Base-by-base conservation (phyloP, 2,888 invertebrate species). In the Hirtodrosophila confusa region DNA sequence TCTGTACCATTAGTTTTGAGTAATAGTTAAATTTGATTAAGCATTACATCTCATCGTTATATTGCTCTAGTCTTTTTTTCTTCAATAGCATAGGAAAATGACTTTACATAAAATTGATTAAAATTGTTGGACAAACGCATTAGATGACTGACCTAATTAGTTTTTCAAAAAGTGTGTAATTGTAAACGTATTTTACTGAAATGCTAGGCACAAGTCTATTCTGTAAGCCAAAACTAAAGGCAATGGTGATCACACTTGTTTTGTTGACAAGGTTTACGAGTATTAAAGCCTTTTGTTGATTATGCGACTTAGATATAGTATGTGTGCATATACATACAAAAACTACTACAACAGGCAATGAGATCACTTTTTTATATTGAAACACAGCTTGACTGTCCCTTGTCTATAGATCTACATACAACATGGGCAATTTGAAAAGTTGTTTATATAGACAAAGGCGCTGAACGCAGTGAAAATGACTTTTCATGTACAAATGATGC, bases 361-460 rank as follows among this genome's bases (percentile, higher is more conserved):
- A 86, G 85, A 86, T 86, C 88, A 86, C 44, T 82, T 79, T 80
- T 67, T 31, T 31, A 36, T 64, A 72, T 44, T 75, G 60, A 55
- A 73, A 69, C 53, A 48, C 64, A 50, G 55, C 56, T 50, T 12
- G 77, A 56, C 39, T 60, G 39, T 56, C 35, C 10, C 49, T 31
- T 35, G 48, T 69, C 53, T 53, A 66, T 65, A 31, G 45, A 67
- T 66, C n/a, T 50, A 35, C 17, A 17, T 17, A 17, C 17, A 1
- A 17, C 17, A 67, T 54, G 63, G 69, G 47, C 41, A 36, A 37
- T 71, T 66, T 60, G 45, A 62, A 74, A 79, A 69, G 67, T 67
- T 70, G 68, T 77, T 77, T 71, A 61, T 68, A 63, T 68, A 63
- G 58, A 84, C 69, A 78, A 78, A 56, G 51, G 63, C 68, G 49